A percentile compares a stretch with the other conserved stretches of the same genome.
These are phyloP conservation scores for Euura lappo DNA, from an alignment of 1,140 invertebrate species.

Conservation along the genomic window DNA sequence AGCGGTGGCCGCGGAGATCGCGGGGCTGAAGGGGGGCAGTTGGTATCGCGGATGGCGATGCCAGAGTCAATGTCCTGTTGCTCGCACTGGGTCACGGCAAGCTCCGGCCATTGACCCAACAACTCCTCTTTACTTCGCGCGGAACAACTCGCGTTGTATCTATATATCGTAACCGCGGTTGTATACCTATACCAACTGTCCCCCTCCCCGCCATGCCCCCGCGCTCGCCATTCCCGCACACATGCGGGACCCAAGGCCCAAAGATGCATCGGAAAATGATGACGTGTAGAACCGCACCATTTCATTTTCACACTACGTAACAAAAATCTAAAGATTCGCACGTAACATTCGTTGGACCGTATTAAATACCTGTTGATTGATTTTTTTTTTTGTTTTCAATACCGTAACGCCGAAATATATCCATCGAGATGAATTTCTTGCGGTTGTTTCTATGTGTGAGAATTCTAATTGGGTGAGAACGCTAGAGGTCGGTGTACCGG, in stretches of 20 bases:
- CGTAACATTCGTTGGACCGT: too few species aligned
- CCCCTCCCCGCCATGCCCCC: conserved; percentile 1
- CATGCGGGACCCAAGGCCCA: conserved; percentile 3
- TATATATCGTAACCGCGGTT: conserved; percentile 26
- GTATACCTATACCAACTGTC: background rate
- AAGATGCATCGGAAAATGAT: conserved; percentile 2
- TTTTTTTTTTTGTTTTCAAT: too few species aligned
- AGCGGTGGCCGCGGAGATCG: conserved; percentile 28
- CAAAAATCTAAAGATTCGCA: too few species aligned
- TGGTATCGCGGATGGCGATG: conserved; percentile 60
- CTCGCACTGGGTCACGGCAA: conserved; percentile 63
- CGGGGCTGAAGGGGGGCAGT: conserved; percentile 51
- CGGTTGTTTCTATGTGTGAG: too few species aligned
- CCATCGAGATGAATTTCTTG: too few species aligned
- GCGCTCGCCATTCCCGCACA: conserved; percentile 10
- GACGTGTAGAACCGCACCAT: background rate
- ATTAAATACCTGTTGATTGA: too few species aligned
- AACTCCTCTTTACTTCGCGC: conserved; percentile 60
- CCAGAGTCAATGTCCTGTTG: conserved; percentile 62
- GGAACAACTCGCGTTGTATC: conserved; percentile 31
- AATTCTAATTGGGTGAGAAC: too few species aligned
- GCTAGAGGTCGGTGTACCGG: too few species aligned
- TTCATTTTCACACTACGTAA: too few species aligned
- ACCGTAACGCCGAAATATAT: too few species aligned
- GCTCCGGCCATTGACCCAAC: conserved; percentile 59